These are phyloP conservation scores for Chalcis sispes DNA, from an alignment of 2,888 invertebrate genomes.

Conservation along the genomic window DNA sequence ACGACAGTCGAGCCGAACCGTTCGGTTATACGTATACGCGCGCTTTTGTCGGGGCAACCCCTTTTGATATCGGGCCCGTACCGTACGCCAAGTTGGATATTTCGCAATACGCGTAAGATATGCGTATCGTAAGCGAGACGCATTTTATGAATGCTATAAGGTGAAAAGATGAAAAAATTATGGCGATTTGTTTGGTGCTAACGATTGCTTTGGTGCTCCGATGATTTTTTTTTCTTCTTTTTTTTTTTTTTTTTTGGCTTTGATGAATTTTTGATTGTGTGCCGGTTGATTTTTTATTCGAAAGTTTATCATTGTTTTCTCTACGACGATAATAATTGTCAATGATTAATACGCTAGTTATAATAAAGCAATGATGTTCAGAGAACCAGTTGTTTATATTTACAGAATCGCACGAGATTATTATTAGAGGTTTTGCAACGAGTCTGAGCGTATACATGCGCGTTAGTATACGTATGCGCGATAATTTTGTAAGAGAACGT, in stretches of 20 bases:
- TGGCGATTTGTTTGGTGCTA: too few species aligned
- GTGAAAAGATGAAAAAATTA: too few species aligned
- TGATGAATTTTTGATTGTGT: too few species aligned
- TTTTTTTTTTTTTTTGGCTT: too few species aligned
- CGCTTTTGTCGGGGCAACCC: neutral
- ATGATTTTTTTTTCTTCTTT: too few species aligned
- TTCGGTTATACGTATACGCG: neutral
- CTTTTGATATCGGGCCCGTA: constrained; percentile 23
- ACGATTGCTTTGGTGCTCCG: too few species aligned
- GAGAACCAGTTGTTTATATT: constrained; percentile 4
- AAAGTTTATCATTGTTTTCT: too few species aligned
- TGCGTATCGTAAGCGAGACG: too few species aligned
- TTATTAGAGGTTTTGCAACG: constrained; percentile 4
- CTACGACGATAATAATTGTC: too few species aligned
- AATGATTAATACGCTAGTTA: too few species aligned
- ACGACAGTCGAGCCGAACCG: constrained; percentile 5
- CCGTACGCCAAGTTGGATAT: neutral
- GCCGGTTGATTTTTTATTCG: too few species aligned
- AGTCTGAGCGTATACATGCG: neutral
- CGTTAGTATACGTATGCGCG: constrained; percentile 19
- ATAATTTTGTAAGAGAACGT: constrained; percentile 18
- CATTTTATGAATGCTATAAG: too few species aligned
- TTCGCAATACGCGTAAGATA: constrained; percentile 7
- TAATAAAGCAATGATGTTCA: neutral
- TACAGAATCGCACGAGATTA: neutral